Conservation (phyloP, 2,797 vertebrate genomes). For the Sebastes oblongus region DNA sequence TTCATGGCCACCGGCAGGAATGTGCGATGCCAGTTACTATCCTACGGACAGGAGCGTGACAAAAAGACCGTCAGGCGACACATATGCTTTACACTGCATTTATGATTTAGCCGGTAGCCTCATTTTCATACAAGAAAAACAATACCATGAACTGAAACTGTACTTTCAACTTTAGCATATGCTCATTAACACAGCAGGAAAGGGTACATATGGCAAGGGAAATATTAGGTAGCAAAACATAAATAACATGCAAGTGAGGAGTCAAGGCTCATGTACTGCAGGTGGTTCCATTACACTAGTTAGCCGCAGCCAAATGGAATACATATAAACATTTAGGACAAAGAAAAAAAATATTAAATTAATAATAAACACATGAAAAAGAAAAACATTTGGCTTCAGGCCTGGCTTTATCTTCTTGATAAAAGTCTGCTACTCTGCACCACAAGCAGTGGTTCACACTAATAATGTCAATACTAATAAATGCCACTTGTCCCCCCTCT, state of each 20-base stretch:
- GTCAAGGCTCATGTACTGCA: neutral
- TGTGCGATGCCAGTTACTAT: constrained; percentile 3
- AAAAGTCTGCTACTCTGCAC: too few species aligned
- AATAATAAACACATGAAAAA: too few species aligned
- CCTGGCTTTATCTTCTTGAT: too few species aligned
- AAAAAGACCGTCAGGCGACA: neutral
- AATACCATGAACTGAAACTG: neutral
- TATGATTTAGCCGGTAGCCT: neutral
- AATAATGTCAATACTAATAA: too few species aligned
- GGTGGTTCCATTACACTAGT: neutral
- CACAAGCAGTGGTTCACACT: too few species aligned
- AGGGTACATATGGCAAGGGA: neutral
- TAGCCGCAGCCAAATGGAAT: too few species aligned
- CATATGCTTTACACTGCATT: constrained; percentile 4
- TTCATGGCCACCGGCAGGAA: constrained; percentile 5
- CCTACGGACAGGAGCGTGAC: constrained; percentile 1
- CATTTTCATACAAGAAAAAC: neutral
- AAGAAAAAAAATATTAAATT: too few species aligned
- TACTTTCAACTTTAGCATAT: neutral
- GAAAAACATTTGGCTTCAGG: too few species aligned
- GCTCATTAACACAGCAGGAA: neutral
- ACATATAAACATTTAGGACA: too few species aligned
- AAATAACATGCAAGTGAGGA: neutral
- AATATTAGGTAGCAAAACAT: constrained; percentile 1
- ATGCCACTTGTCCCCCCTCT: too few species aligned